Base-by-base conservation (phyloP, 2,113 vertebrate species). In the Merops nubicus region DNA sequence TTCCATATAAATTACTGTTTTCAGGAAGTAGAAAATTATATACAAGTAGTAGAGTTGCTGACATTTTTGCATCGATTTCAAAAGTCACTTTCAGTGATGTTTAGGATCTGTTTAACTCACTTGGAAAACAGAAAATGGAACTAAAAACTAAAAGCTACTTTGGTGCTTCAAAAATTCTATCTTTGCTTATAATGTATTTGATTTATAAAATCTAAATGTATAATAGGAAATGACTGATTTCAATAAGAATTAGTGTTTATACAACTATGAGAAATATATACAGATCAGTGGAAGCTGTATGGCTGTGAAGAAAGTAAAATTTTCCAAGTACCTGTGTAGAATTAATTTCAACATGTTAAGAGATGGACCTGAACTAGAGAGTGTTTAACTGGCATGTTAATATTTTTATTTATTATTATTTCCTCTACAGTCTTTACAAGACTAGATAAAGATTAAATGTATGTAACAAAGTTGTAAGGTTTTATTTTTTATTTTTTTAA, bases 11-110 rank as follows among this genome's bases (percentile, higher is more conserved):
- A 93, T 96, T 82, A 70, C 31, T 89, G 64, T 88, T 94, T 94
- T 94, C 95, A 96, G 77, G 72, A 93, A 87, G 75, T 62, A 80
- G 72, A 69, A 92, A 90, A 93, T 80, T 57, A 90, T 62, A 93
- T 40, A 60, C 20, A 36, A 80, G 74, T 0, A 0, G 38, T n/a
- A 62, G 60, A 75, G 19, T 12, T 88, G 81, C 74, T 94, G 93
- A 93, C 34, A n/a, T 78, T 68, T 57, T 79, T 91, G 22, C 77
- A 6, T 38, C 40, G 22, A 8, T 89, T 93, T 88, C 62, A 82
- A 53, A 82, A 93, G 48, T 85, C 29, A 25, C 8, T 85, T 68
- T 28, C 13, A 73, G 45, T 50, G 85, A 59, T 8, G 2, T 17
- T 47, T 45, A 36, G 17, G 22, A 29, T 65, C 31, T 56, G 19